phyloP scores from a whole-genome alignment of 2,888 invertebrate species.

The Brachyopa scutellaris region DNA sequence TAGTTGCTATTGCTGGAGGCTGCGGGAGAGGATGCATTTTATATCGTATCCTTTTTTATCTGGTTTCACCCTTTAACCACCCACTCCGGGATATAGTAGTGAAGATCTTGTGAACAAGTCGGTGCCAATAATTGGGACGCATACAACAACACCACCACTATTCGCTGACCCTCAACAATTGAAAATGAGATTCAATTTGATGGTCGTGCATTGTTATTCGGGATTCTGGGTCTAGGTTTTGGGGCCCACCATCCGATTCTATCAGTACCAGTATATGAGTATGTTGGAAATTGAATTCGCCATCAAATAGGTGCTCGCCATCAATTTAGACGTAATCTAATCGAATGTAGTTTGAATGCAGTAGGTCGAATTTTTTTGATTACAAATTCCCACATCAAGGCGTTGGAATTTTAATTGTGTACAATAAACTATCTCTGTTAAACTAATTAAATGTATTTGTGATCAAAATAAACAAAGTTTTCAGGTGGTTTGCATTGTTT shows the following conservation, averaged over 20 bases:
- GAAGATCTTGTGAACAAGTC: conserved; percentile 53
- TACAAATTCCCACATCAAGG: conserved; percentile 23
- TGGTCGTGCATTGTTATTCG: conserved; percentile 57
- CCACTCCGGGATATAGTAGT: background rate
- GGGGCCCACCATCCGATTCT: conserved; percentile 54
- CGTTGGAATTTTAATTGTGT: conserved; percentile 61
- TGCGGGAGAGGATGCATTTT: background rate
- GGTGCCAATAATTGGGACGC: conserved; percentile 49
- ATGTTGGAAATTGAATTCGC: conserved; percentile 34
- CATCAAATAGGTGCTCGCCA: background rate
- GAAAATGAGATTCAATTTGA: conserved; percentile 67
- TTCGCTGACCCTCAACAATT: conserved; percentile 59
- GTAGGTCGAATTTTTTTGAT: conserved; percentile 6
- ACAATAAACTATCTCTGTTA: conserved; percentile 37
- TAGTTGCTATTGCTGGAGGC: conserved; percentile 50
- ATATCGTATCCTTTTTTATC: conserved; percentile 20
- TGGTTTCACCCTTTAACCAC: background rate
- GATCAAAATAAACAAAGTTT: background rate
- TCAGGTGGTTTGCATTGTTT: too few species aligned
- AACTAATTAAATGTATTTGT: conserved; percentile 52
- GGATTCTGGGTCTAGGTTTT: conserved; percentile 57
- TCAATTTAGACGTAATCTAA: conserved; percentile 65
- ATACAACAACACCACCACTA: background rate
- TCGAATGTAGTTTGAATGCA: conserved; percentile 55
- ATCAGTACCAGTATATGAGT: conserved; percentile 32